Base-by-base conservation (phyloP, 2,113 vertebrate species). In the Astatoreochromis straeleni region DNA sequence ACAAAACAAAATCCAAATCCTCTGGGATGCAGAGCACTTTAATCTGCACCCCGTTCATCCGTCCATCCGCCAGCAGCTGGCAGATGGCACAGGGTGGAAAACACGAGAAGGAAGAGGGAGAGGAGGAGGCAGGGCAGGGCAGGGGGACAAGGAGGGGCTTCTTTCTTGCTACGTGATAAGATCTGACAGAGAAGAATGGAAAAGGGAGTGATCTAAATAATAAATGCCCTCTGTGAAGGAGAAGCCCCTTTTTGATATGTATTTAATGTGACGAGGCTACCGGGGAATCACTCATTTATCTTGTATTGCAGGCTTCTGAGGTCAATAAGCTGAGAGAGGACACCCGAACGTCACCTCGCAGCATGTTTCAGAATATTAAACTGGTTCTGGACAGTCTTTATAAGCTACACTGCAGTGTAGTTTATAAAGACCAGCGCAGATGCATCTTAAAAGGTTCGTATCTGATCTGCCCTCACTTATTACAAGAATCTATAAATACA, bases 41-140 rank as follows among this genome's bases (percentile, higher is more conserved):
- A 94, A 94, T 94, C 94, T 91, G 85, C 57, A 80, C 29, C 35
- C 38, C 49, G n/a, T 79, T 88, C 92, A 91, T 84, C 87, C 26
- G 2, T 85, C 80, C 87, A 49, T 85, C 75, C 78, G 58, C 81
- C 87, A 82, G 79, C 92, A 93, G 94, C 91, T 95, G 94, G 94
- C 92, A 94, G 88, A 94, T 94, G 91, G 89, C 82, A 82, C 17
- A 78, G 78, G 87, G 58, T 2, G 6, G 60, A 35, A 78, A 78
- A 78, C 45, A 51, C 17, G 35, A 84, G 51, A 51, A 87, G 3
- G 75, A 82, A 7, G 49, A 87, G 17, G 65, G 91, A 35, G 78
- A 88, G 54, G 42, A 87, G 55, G 65, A 51, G 63, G 82, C 7
- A 31, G 80, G 70, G 80, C 7, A 54, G 70, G 16, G 60, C 19